Percentiles rank a stretch among this genome's conserved stretches.
These are phyloP conservation scores for Augiades crinisus DNA, from an alignment of 2,888 invertebrate genomes.

Conservation along the genomic window DNA sequence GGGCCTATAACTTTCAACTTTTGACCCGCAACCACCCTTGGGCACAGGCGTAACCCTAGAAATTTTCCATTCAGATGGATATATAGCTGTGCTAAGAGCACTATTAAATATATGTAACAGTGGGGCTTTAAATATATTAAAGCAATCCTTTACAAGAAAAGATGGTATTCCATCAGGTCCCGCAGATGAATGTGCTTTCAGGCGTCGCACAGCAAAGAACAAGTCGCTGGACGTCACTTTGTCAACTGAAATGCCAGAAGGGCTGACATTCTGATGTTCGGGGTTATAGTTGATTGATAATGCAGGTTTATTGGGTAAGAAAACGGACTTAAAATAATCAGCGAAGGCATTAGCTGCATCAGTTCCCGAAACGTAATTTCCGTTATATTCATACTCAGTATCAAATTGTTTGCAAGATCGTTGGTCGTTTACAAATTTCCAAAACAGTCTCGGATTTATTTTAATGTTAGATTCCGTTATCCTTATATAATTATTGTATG, in stretches of 20 bases:
- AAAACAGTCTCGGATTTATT: slow-evolving; percentile 7
- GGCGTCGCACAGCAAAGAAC: neutral
- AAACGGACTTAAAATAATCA: slow-evolving; percentile 4
- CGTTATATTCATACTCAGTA: neutral
- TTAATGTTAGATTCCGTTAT: slow-evolving; percentile 1
- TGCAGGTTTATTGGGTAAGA: neutral
- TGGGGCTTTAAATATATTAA: neutral
- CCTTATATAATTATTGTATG: slow-evolving; percentile 1
- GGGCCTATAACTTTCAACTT: neutral
- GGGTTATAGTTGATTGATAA: neutral
- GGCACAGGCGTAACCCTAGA: neutral
- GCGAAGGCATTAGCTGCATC: slow-evolving; percentile 15
- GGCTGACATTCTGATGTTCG: neutral
- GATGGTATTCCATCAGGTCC: neutral
- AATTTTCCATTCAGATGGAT: neutral
- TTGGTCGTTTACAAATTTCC: slow-evolving; percentile 10
- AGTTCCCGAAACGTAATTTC: neutral
- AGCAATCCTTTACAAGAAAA: neutral
- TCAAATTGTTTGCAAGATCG: neutral
- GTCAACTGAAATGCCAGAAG: neutral
- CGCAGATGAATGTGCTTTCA: neutral
- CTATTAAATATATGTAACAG: neutral
- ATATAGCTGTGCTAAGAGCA: neutral
- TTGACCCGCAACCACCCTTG: neutral
- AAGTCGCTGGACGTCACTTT: neutral